These are phyloP conservation scores for Drosophila nigricruria DNA, from an alignment of 2,888 invertebrate genomes.

Conservation along the genomic window DNA sequence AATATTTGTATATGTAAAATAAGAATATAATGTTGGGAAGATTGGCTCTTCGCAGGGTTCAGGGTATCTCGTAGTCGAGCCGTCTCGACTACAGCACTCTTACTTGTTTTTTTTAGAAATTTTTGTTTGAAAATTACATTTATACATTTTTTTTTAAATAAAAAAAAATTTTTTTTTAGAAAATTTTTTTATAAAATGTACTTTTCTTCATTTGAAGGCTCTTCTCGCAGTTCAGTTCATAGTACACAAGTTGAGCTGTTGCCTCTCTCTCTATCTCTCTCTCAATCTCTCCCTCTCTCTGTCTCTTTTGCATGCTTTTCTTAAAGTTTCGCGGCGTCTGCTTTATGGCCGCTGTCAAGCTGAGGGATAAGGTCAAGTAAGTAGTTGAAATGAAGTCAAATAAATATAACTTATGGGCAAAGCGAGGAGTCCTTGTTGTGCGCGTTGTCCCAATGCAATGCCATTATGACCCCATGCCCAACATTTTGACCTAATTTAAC, in stretches of 20 bases:
- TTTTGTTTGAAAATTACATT: too few relatives aligned
- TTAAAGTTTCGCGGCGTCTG: constrained; percentile 1
- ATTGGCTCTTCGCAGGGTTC: too few relatives aligned
- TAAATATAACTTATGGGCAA: constrained; percentile 33
- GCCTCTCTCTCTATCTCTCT: not conserved
- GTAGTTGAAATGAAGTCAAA: constrained; percentile 25
- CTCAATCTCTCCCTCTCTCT: not conserved
- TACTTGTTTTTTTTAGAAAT: too few relatives aligned
- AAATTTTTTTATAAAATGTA: too few relatives aligned
- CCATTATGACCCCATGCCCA: constrained; percentile 29
- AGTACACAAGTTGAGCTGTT: not conserved
- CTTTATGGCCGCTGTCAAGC: constrained; percentile 3
- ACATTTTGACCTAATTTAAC: constrained; percentile 67
- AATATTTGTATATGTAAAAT: too few relatives aligned
- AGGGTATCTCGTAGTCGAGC: too few relatives aligned
- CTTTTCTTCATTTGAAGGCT: too few relatives aligned
- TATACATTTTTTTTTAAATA: too few relatives aligned
- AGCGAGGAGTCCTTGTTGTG: constrained; percentile 16
- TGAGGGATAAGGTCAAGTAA: constrained; percentile 43
- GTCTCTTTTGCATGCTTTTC: not conserved
- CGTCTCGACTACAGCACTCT: too few relatives aligned
- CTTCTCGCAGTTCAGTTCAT: too few relatives aligned
- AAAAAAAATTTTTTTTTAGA: too few relatives aligned
- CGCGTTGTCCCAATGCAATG: constrained; percentile 38
- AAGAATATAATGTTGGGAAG: too few relatives aligned